phyloP scores from a whole-genome alignment of 2,797 vertebrate species.

The Ptychadena robeensis region DNA sequence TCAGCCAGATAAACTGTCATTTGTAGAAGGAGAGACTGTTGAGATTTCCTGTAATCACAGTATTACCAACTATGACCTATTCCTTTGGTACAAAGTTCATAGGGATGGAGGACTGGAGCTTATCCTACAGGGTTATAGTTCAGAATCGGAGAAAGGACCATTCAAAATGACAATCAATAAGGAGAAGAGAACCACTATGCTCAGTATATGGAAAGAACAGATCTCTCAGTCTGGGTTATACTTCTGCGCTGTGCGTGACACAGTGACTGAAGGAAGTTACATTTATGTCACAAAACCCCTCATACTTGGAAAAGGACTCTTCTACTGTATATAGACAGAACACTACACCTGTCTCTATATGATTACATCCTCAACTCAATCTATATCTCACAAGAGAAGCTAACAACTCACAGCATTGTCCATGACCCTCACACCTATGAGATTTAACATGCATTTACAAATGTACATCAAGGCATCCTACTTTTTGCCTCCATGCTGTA shows the following conservation, averaged over 20 bases:
- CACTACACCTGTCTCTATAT: no score
- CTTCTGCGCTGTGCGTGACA: slow-evolving; percentile 50
- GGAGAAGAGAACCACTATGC: background rate
- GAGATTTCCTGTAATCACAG: slow-evolving; percentile 25
- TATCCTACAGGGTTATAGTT: slow-evolving; percentile 1
- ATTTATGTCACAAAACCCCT: slow-evolving; percentile 50
- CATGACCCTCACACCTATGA: no score
- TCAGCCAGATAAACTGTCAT: slow-evolving; percentile 5
- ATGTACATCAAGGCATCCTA: no score
- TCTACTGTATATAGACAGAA: background rate
- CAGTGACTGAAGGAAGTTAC: slow-evolving; percentile 10
- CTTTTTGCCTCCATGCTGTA: no score
- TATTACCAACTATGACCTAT: background rate
- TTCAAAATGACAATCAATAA: slow-evolving; percentile 8
- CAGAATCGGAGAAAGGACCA: background rate
- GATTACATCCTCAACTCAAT: no score
- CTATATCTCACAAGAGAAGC: no score
- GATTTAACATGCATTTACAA: no score
- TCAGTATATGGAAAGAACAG: slow-evolving; percentile 11
- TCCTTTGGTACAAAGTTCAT: slow-evolving; percentile 24
- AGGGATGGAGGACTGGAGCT: background rate
- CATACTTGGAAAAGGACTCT: background rate
- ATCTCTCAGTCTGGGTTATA: slow-evolving; percentile 37
- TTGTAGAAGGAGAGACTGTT: background rate
- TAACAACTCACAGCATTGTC: no score